phyloP scores from a whole-genome alignment of 2,888 invertebrate species.

The Lithophane ornitopus region DNA sequence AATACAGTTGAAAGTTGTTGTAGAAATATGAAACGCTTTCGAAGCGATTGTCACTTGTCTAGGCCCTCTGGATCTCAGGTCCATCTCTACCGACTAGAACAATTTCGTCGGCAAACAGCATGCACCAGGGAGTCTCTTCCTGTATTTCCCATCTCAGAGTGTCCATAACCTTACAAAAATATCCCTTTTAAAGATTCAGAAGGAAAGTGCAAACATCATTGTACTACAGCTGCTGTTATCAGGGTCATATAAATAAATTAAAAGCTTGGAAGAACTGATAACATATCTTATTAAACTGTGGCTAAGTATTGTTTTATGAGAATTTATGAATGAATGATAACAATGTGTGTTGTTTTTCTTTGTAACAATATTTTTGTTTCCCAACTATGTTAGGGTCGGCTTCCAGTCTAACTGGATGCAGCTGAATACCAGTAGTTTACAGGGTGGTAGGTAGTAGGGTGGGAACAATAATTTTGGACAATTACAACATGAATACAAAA shows the following conservation, averaged over 20 bases:
- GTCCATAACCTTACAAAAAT: neutral
- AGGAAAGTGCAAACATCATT: constrained; percentile 21
- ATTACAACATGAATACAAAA: neutral
- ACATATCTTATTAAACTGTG: constrained; percentile 13
- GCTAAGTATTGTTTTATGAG: constrained; percentile 18
- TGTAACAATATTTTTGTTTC: neutral
- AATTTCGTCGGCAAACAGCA: no score
- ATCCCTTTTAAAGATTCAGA: constrained; percentile 12
- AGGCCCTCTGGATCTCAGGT: no score
- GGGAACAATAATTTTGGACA: neutral
- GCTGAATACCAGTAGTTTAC: neutral
- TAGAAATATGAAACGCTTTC: no score
- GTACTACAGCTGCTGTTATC: constrained; percentile 22
- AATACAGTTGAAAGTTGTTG: no score
- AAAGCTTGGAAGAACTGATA: constrained; percentile 40
- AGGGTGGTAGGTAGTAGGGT: no score
- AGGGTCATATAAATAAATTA: constrained; percentile 28
- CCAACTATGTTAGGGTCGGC: neutral
- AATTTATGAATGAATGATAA: constrained; percentile 45
- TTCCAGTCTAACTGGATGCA: neutral
- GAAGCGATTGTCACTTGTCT: no score
- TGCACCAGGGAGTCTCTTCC: no score
- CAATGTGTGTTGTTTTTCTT: constrained; percentile 4
- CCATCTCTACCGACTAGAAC: no score
- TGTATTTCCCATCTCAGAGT: no score